Evolutionary conservation across 1,140 invertebrate species (phyloP).

Genomic region (Euborellia annulipes): DNA sequence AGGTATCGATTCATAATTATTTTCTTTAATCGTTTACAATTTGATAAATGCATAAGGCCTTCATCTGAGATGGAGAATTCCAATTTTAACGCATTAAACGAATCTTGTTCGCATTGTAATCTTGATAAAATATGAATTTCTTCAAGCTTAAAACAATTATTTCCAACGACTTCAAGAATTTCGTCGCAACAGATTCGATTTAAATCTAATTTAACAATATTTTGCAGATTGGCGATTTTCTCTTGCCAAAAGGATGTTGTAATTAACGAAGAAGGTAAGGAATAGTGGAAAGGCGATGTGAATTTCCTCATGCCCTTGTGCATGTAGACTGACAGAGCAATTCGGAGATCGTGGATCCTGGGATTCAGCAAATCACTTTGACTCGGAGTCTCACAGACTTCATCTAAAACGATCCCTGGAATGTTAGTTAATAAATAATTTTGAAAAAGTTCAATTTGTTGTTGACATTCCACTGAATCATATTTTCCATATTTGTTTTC

Average conservation of each 20-base stretch:
- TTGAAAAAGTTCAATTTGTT: slow-evolving; percentile 3
- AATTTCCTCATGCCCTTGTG: slow-evolving; percentile 11
- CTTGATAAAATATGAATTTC: slow-evolving; percentile 34
- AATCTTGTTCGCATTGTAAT: slow-evolving; percentile 26
- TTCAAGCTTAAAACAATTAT: slow-evolving; percentile 29
- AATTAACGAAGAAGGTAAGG: not conserved
- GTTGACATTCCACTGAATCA: not conserved
- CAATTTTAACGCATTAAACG: slow-evolving; percentile 28
- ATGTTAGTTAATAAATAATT: slow-evolving; percentile 9
- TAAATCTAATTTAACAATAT: slow-evolving; percentile 30
- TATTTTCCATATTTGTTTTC: slow-evolving; percentile 6
- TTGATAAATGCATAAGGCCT: slow-evolving; percentile 11
- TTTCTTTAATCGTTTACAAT: slow-evolving; percentile 13
- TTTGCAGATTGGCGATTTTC: slow-evolving; percentile 24
- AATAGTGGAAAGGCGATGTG: no score
- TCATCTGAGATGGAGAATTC: slow-evolving; percentile 16
- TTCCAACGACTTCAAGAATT: slow-evolving; percentile 31
- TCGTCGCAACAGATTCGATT: slow-evolving; percentile 35
- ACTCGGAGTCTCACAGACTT: slow-evolving; percentile 7
- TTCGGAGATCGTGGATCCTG: slow-evolving; percentile 3
- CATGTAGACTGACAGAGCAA: slow-evolving; percentile 10
- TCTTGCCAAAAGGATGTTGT: slow-evolving; percentile 25
- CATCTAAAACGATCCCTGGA: slow-evolving; percentile 9
- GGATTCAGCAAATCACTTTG: not conserved
- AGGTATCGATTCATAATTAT: slow-evolving; percentile 14